phyloP scores from a whole-genome alignment of 2,888 invertebrate genomes.

The Thera britannica region DNA sequence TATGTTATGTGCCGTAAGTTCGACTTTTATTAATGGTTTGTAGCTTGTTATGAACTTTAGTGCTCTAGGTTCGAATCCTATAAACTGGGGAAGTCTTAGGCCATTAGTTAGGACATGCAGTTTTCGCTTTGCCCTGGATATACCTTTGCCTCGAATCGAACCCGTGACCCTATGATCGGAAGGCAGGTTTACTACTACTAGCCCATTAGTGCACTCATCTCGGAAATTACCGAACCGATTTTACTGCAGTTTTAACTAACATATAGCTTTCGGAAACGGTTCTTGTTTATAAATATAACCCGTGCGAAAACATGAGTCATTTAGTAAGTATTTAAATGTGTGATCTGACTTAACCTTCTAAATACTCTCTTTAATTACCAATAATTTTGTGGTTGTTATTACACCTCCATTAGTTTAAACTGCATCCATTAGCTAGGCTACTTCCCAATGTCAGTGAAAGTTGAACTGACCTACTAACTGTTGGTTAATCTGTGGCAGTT shows the following conservation, averaged over 20 bases:
- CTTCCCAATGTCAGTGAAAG: slow-evolving; percentile 73
- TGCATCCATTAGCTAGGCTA: slow-evolving; percentile 33
- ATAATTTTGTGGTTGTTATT: slow-evolving; percentile 6
- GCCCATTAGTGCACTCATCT: too few species aligned
- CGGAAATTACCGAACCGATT: not conserved
- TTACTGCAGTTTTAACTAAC: not conserved
- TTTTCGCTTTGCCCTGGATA: too few species aligned
- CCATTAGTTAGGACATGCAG: too few species aligned
- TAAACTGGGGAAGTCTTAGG: too few species aligned
- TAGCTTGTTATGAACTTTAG: too few species aligned
- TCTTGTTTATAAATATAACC: not conserved
- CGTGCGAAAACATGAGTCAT: not conserved
- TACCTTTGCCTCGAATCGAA: too few species aligned
- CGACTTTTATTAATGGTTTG: too few species aligned
- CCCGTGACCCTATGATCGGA: too few species aligned
- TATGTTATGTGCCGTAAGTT: too few species aligned
- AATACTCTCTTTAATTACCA: slow-evolving; percentile 6
- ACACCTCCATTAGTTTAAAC: slow-evolving; percentile 22
- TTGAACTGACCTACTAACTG: slow-evolving; percentile 32
- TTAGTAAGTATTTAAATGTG: not conserved
- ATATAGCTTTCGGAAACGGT: not conserved
- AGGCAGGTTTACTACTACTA: too few species aligned
- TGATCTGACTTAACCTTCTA: slow-evolving; percentile 3
- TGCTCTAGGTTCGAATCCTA: too few species aligned
- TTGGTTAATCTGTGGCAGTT: slow-evolving; percentile 46